Base-by-base conservation (phyloP, 2,113 vertebrate species). In the Campylomormyrus numenius region DNA sequence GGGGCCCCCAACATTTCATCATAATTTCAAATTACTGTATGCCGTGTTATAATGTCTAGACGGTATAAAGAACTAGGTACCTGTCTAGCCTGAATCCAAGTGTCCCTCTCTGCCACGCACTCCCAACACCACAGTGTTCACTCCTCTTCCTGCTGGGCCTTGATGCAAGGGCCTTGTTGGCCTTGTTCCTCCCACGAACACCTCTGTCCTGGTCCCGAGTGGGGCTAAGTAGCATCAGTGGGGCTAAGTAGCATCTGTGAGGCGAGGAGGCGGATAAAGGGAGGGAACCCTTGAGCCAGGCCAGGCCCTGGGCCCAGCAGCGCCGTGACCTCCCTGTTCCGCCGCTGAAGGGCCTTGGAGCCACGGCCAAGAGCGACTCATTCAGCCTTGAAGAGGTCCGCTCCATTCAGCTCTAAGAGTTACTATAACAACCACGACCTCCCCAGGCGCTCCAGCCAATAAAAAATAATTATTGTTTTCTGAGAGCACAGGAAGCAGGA, bases 391-490 rank as follows among this genome's bases (percentile, higher is more conserved):
- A 91, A 93, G 90, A 70, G 90, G 74, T 92, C 90, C 66, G 85
- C 91, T 90, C 92, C 92, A 91, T 93, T 92, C 92, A 91, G 91
- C 92, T 90, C 24, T 58, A 42, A 93, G 94, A 93, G 95, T 95
- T 94, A 94, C 94, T 95, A 96, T 96, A 96, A 95, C 95, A 96
- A 96, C 95, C 93, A 92, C 91, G 88, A 93, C 94, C 95, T 95
- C 94, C 94, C 91, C 90, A 91, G 31, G 94, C 94, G 92, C 93
- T 94, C 85, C 90, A 90, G 93, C 95, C 95, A 96, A 96, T 96
- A 85, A 85, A 85, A 85, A 85, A 85, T 85, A 85, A 85, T 85
- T 85, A 85, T 85, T 85, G 83, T 85, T 90, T 90, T 90, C 88
- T 93, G 92, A 92, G 93, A 39, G 88, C 77, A 89, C 89, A 90